Evolutionary conservation across 2,797 vertebrate genomes (phyloP), one percentile per base, ranked within the genome.

Genomic region (Acipenser transmontanus): DNA sequence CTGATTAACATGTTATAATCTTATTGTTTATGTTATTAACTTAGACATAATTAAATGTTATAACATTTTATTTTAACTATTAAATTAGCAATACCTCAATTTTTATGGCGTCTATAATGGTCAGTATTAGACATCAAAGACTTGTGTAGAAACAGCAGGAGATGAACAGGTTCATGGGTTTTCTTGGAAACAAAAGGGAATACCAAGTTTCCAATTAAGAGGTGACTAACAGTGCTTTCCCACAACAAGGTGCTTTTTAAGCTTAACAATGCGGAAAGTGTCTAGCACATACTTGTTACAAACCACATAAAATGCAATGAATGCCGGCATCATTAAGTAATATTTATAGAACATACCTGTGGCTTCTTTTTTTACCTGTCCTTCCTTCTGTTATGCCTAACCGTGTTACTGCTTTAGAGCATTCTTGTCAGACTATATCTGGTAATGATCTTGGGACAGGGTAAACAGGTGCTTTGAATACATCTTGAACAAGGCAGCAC

Each of bases 321-420:
- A 71, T 49, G 72, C 68, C 59, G 14, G 69, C 67, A 63, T 74
- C 70, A 78, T 72, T 80, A 77, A 76, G 74, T 69, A 79, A 76
- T 85, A 89, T 87, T 86, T 83, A 85, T 89, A 88, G 85, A 87
- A 81, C 34, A 86, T 83, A 80, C 83, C 83, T 85, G 85, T 66
- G 83, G 82, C 54, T 57, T 80, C 82, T 84, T 79, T 82, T 71
- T 81, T 77, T 76, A 78, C 69, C 73, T 77, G 70, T 74, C 77
- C 77, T 73, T 69, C 34, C 61, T 65, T 65, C 71, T 69, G 73
- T 78, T 77, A 77, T 74, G 76, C 80, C 69, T 70, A 69, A 56
- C 65, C 66, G 76, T 75, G 71, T 50, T 73, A 63, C 74, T 82
- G 75, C 74, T 72, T 67, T 20, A 9, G 71, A 62, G 50, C 73